These are phyloP conservation scores for Nibea albiflora DNA, from an alignment of 2,113 vertebrate genomes.

Conservation along the genomic window DNA sequence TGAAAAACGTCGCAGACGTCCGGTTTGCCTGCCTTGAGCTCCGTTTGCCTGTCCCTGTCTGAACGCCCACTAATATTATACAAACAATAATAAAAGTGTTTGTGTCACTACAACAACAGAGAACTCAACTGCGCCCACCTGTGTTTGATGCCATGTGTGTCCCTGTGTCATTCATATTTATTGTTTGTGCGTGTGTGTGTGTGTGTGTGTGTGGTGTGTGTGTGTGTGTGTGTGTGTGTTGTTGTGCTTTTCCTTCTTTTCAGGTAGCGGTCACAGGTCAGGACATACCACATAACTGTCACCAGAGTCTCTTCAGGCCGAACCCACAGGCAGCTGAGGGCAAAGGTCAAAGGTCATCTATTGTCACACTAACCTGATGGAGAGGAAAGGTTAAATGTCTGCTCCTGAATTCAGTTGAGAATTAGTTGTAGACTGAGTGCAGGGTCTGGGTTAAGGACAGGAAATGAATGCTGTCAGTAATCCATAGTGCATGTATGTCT, in stretches of 20 bases:
- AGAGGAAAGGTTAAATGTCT: slow-evolving; percentile 1
- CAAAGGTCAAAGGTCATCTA: slow-evolving; percentile 12
- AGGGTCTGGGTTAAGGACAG: neutral
- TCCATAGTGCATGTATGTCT: neutral
- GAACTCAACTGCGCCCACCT: too few relatives aligned
- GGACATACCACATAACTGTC: slow-evolving; percentile 2
- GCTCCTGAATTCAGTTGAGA: neutral
- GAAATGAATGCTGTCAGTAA: neutral
- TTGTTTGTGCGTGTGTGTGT: neutral
- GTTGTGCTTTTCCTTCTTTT: neutral
- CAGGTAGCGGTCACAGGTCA: slow-evolving; percentile 1
- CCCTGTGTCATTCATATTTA: too few relatives aligned
- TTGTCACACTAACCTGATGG: neutral
- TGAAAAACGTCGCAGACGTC: too few relatives aligned
- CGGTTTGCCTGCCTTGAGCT: too few relatives aligned
- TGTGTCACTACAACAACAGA: too few relatives aligned
- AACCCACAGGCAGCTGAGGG: neutral
- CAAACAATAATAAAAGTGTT: too few relatives aligned
- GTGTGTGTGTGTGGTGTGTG: too few relatives aligned
- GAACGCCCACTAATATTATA: too few relatives aligned
- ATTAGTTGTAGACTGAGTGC: neutral
- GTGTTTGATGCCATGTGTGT: too few relatives aligned
- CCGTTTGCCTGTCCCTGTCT: too few relatives aligned
- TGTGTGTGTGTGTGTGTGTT: neutral
- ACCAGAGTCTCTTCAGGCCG: slow-evolving; percentile 1